A percentile compares a stretch with the other conserved stretches of the same genome.
Evolutionary conservation across 2,888 invertebrate genomes (phyloP).

Genomic region (Drosophila falleni): DNA sequence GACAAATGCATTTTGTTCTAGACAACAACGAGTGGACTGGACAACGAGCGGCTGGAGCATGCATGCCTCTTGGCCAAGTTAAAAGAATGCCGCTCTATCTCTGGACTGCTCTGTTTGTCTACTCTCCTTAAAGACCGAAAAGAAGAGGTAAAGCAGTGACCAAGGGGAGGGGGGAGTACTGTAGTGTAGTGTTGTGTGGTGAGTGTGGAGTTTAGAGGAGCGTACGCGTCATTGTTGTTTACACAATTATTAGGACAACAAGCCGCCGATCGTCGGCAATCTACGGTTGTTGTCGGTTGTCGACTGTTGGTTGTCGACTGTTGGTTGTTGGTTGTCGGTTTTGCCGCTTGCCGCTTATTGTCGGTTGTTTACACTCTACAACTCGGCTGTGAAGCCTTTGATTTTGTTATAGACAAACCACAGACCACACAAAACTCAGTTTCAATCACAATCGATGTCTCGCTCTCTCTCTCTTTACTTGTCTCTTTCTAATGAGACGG

Average conservation of each 20-base stretch:
- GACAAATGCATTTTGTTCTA: conserved; percentile 79
- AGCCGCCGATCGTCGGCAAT: conserved; percentile 75
- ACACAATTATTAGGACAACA: conserved; percentile 84
- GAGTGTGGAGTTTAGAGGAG: conserved; percentile 31
- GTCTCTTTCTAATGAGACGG: conserved; percentile 72
- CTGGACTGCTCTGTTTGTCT: conserved; percentile 54
- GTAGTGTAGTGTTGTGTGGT: conserved; percentile 4
- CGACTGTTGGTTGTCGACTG: conserved; percentile 22
- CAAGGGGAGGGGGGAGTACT: neutral
- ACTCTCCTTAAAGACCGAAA: conserved; percentile 53
- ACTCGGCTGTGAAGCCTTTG: conserved; percentile 39
- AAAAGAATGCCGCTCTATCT: conserved; percentile 72
- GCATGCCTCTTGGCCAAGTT: conserved; percentile 65
- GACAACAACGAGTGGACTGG: conserved; percentile 43
- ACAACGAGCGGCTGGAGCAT: conserved; percentile 18
- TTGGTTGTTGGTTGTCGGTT: conserved; percentile 39
- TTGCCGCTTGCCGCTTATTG: conserved; percentile 48
- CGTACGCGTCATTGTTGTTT: conserved; percentile 83
- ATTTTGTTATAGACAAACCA: conserved; percentile 39
- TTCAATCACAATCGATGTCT: conserved; percentile 15
- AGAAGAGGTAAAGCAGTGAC: conserved; percentile 5
- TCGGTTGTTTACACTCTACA: conserved; percentile 48
- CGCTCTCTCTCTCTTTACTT: conserved; percentile 18
- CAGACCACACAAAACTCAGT: conserved; percentile 55
- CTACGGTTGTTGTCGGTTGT: conserved; percentile 37